phyloP scores from a whole-genome alignment of 2,113 vertebrate species.

The Amphilophus citrinellus region DNA sequence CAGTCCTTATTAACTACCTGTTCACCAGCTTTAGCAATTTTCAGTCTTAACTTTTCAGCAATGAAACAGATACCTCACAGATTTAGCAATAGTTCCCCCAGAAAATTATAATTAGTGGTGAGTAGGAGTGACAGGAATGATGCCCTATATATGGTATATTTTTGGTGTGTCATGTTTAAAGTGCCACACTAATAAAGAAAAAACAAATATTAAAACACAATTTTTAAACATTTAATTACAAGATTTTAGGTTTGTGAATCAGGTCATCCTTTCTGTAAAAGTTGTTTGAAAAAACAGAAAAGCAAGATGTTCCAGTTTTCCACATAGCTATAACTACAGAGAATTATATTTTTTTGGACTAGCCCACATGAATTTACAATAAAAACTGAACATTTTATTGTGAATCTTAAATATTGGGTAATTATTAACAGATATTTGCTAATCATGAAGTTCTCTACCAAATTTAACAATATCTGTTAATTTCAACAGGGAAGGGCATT shows the following conservation, averaged over 20 bases:
- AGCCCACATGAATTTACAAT: background rate
- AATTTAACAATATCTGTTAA: background rate
- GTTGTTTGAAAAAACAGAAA: background rate
- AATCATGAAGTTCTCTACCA: background rate
- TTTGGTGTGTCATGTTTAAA: no score
- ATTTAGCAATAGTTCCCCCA: no score
- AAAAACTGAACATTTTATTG: background rate
- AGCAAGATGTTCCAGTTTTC: background rate
- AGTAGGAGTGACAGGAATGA: no score
- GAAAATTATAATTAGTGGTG: no score
- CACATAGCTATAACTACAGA: background rate
- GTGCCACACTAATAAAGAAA: no score
- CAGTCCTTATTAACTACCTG: background rate
- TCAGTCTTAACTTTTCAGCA: no score
- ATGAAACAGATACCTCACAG: no score
- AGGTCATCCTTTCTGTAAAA: background rate
- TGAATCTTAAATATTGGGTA: background rate
- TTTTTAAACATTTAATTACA: no score
- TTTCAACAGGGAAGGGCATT: constrained; percentile 17
- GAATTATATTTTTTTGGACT: no score
- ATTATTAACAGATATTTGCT: background rate
- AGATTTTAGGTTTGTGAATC: no score
- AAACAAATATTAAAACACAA: no score
- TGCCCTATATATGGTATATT: no score
- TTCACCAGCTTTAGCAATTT: background rate